A percentile compares a stretch with the other conserved stretches of the same genome.
Evolutionary conservation across 2,797 vertebrate genomes (phyloP).

Genomic region (Rhinichthys osculus): DNA sequence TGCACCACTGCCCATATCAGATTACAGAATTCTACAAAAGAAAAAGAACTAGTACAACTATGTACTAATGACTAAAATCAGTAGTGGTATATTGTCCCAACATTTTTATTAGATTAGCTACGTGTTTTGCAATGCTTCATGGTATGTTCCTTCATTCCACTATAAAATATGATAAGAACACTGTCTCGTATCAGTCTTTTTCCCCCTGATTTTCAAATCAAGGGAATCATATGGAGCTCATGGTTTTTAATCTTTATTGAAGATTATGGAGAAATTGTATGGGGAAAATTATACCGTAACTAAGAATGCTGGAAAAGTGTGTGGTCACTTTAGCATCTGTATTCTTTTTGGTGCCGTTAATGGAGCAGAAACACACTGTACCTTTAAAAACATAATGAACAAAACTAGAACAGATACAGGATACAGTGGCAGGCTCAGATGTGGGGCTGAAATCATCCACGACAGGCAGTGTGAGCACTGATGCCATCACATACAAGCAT

Average conservation of each 20-base stretch:
- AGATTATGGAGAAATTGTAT: neutral
- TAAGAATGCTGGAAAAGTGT: neutral
- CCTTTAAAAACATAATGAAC: neutral
- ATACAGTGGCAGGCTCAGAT: slow-evolving; percentile 18
- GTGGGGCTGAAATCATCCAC: slow-evolving; percentile 19
- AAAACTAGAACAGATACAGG: neutral
- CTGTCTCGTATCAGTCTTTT: too few species aligned
- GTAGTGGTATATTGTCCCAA: too few species aligned
- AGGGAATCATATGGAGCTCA: neutral
- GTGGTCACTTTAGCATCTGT: neutral
- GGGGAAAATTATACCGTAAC: too few species aligned
- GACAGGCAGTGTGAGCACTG: slow-evolving; percentile 47
- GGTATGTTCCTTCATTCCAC: too few species aligned
- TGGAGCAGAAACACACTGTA: slow-evolving; percentile 5
- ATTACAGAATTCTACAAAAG: neutral
- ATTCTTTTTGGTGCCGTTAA: neutral
- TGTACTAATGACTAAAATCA: too few species aligned
- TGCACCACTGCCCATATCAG: too few species aligned
- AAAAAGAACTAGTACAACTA: too few species aligned
- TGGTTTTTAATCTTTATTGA: neutral
- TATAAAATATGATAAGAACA: too few species aligned
- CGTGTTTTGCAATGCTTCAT: too few species aligned
- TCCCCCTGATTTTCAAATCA: too few species aligned
- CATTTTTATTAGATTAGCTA: too few species aligned
- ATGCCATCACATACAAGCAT: slow-evolving; percentile 72